These are phyloP conservation scores for Premnoplex brunnescens DNA, from an alignment of 2,797 vertebrate species.

Conservation along the genomic window DNA sequence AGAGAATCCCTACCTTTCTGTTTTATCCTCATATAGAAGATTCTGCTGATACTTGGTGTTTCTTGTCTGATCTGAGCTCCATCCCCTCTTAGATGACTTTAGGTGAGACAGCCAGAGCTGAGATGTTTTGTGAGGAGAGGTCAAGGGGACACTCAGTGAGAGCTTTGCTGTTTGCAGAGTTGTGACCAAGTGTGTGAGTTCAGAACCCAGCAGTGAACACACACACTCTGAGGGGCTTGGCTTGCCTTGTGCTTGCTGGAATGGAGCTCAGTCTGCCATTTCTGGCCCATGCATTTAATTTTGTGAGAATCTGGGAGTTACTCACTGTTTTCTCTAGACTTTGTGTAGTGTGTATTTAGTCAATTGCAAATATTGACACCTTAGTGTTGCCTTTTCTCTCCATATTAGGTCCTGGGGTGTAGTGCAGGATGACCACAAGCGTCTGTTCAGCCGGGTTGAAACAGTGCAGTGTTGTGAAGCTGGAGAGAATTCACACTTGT, in stretches of 20 bases:
- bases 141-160: not conserved
- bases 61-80: not conserved
- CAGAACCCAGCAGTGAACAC: not conserved
- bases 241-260: not conserved
- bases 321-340: slow-evolving; percentile 1
- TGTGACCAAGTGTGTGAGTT: not conserved
- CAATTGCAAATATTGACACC: not conserved
- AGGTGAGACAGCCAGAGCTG: not conserved
- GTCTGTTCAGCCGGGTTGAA: not conserved
- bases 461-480: not conserved
- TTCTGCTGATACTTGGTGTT: not conserved
- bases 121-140: not conserved
- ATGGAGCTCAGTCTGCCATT: not conserved
- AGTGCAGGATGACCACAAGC: not conserved
- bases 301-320: not conserved
- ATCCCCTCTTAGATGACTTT: not conserved
- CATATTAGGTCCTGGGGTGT: not conserved
- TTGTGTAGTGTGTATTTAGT: not conserved
- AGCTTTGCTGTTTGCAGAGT: not conserved
- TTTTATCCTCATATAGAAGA: not conserved
- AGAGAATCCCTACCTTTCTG: not conserved
- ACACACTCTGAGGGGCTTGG: rapidly evolving
- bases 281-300: not conserved
- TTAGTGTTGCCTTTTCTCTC: not conserved
- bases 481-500: not conserved